Evolutionary conservation across 2,888 invertebrate species (phyloP), one percentile per base, ranked within the genome.

Genomic region (Eumerus sabulonum): DNA sequence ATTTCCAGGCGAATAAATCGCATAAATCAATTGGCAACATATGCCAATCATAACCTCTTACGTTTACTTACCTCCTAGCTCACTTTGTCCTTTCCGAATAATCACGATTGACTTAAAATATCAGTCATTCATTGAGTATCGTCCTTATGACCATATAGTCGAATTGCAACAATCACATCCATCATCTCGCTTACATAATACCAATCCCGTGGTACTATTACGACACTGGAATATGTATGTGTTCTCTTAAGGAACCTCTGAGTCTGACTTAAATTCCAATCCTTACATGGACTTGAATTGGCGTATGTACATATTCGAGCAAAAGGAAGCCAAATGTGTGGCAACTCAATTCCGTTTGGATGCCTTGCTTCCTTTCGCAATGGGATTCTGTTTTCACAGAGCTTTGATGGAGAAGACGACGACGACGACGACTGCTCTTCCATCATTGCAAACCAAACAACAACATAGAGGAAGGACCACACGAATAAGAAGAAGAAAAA

Each of bases 11-110:
- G 53, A 73, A 60, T 64, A 44, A 50, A 38, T 47, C 47, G 38
- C 63, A 72, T 73, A 73, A 73, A 73, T 73, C 73, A 73, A 73
- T 73, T 73, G 57, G 59, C 48, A 73, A 60, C 73, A 73, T 66
- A 66, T 73, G 73, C 73, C 73, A 73, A 73, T 73, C 73, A 73
- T 73, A 60, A 73, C 59, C 66, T 64, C 57, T 27, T 27, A 2
- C 27, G 7, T 27, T 27, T 7, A 57, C 45, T 27, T 63, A 63
- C 38, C 54, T 50, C 18, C n/a, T n/a, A n/a, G n/a, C n/a, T n/a
- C n/a, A n/a, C n/a, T n/a, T n/a, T 36, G 40, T 44, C 14, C 18
- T 16, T 17, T 54, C n/a, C 48, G 14, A 71, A 56, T 71, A 71
- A 62, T 62, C 70, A 71, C 54, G 71, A 51, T 64, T 38, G 44